These are phyloP conservation scores for Chaenodraco wilsoni DNA, from an alignment of 2,797 vertebrate species.

Conservation along the genomic window DNA sequence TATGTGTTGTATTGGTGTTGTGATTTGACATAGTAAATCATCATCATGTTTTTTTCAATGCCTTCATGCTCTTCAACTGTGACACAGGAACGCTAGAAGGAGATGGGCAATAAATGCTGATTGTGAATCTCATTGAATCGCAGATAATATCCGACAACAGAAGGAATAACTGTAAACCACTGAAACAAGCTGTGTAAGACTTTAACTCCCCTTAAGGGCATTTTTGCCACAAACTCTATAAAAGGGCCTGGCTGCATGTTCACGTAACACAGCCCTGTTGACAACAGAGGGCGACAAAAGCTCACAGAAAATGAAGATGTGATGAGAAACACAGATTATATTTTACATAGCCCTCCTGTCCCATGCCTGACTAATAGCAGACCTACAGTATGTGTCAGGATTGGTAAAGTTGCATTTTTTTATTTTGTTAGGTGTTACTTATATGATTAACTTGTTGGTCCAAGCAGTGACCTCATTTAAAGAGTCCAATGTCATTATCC, in stretches of 20 bases:
- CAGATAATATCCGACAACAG: background rate
- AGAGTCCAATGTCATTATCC: background rate
- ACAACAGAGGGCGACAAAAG: slow-evolving; percentile 62
- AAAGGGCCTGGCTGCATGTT: slow-evolving; percentile 24
- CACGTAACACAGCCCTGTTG: background rate
- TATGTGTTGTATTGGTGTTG: background rate
- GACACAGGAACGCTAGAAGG: background rate
- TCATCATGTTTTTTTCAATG: background rate
- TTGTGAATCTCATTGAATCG: background rate
- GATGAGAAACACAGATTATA: background rate
- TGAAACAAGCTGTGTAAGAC: background rate
- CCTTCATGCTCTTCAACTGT: background rate
- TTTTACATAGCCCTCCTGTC: slow-evolving; percentile 59
- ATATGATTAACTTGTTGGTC: background rate
- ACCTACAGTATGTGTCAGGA: slow-evolving; percentile 29
- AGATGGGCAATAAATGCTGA: background rate
- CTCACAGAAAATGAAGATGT: slow-evolving; percentile 16
- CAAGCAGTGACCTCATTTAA: background rate
- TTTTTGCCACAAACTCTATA: background rate
- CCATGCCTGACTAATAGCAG: slow-evolving; percentile 29
- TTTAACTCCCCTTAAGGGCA: background rate
- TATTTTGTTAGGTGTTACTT: background rate
- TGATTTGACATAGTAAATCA: background rate
- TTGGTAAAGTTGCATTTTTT: slow-evolving; percentile 1
- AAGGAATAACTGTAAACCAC: no score